phyloP scores from a whole-genome alignment of 2,797 vertebrate genomes.

The Antennarius maculatus region DNA sequence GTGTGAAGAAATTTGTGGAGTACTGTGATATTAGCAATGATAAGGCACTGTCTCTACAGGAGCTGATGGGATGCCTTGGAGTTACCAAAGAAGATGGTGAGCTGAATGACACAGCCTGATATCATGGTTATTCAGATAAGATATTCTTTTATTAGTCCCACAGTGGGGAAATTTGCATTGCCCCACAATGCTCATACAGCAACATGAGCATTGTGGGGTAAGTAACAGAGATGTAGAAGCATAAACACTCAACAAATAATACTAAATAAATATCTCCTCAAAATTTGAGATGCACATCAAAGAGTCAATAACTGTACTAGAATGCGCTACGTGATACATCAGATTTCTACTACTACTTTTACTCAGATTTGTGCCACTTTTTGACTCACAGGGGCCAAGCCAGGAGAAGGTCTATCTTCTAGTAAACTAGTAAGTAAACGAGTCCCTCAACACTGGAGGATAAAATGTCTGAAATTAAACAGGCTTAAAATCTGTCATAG shows the following conservation, averaged over 20 bases:
- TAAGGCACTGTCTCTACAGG: constrained; percentile 91
- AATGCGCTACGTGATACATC: neutral
- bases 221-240: too few species aligned
- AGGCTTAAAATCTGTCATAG: too few species aligned
- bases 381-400: constrained; percentile 74
- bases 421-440: constrained; percentile 87
- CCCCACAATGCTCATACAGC: too few species aligned
- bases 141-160: too few species aligned
- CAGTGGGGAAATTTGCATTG: too few species aligned
- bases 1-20: constrained; percentile 96
- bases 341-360: constrained; percentile 3
- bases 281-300: neutral
- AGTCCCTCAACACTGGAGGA: neutral
- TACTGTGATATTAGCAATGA: constrained; percentile 94
- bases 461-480: neutral
- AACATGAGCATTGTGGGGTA: too few species aligned
- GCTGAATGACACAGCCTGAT: constrained; percentile 7
- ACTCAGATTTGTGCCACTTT: constrained; percentile 23
- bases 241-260: too few species aligned
- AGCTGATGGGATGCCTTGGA: constrained; percentile 95
- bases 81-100: constrained; percentile 91
- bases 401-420: constrained; percentile 83
- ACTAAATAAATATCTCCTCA: too few species aligned
- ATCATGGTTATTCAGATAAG: neutral
- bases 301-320: neutral